phyloP scores from a whole-genome alignment of 2,888 invertebrate genomes.

The Tipula confusa region DNA sequence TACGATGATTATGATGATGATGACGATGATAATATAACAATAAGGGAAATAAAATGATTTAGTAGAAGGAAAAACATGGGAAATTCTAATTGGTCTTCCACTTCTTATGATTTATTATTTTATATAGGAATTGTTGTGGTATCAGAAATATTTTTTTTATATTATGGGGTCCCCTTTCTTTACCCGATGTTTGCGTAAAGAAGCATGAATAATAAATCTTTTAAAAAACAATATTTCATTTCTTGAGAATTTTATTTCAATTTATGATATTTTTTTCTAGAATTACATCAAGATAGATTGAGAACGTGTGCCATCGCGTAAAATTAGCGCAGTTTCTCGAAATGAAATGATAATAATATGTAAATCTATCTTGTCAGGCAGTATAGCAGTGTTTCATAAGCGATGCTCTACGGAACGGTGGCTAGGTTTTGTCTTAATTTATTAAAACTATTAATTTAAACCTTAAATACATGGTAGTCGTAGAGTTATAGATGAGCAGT shows the following conservation, averaged over 20 bases:
- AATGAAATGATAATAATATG: background rate
- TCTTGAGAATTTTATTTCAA: constrained; percentile 7
- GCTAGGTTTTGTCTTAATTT: too few relatives aligned
- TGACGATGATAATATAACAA: background rate
- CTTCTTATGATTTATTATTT: constrained; percentile 25
- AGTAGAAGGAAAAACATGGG: background rate
- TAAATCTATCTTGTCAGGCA: background rate
- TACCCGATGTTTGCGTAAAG: background rate
- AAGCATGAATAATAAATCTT: constrained; percentile 12
- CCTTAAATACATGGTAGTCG: too few relatives aligned
- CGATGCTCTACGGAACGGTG: background rate
- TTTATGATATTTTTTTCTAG: background rate
- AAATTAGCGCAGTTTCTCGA: background rate
- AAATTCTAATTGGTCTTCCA: constrained; percentile 25
- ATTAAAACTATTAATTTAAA: too few relatives aligned
- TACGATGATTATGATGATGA: background rate
- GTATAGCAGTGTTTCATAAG: background rate
- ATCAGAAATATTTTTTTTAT: background rate
- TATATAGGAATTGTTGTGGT: background rate
- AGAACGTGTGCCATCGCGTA: constrained; percentile 6
- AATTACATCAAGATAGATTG: constrained; percentile 20
- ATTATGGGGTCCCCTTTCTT: background rate
- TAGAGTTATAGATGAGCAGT: too few relatives aligned
- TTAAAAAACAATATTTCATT: constrained; percentile 25
- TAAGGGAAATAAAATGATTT: background rate